Base-by-base conservation (phyloP, 2,888 invertebrate genomes). In the Boloria euphrosyne region DNA sequence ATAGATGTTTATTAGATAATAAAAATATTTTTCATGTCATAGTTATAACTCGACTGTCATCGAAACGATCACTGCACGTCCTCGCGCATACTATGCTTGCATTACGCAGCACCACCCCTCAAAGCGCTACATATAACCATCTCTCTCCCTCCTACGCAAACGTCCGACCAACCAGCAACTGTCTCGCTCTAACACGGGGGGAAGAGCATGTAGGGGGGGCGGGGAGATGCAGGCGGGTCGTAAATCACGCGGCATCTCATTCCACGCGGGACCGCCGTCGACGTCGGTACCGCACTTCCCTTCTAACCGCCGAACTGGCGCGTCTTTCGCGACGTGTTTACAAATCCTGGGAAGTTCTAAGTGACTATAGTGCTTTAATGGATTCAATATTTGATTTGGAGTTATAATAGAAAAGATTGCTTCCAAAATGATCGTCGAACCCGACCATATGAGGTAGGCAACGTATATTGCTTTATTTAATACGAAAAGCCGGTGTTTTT, bases 161-260 rank as follows among this genome's bases (percentile, higher is more conserved):
- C 71, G 73, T 65, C 66, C 52, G 70, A 72, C 66, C 71, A 66
- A 61, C 68, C 66, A 72, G 79, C 81, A 70, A 74, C 77, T 76
- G 74, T 89, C 90, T 80, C 82, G 72, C 70, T 89, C 86, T 76
- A 70, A 74, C 79, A 79, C 86, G 83, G 86, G 84, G 38, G 59
- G 49, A 14, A 59, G 49, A 16, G 31, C 17, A 16, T 16, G 14
- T 17, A 16, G 49, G 50, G 59, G 59, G 90, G 86, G 81, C 86
- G 85, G 90, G 89, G 89, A 85, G 88, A 89, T 90, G 92, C 91
- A 90, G 91, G 92, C 91, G 91, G 90, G 90, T 91, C 92, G 92
- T 92, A 92, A 93, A 92, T 92, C 92, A 92, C 89, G 84, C 86
- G 86, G 88, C 84, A 82, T 89, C 90, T 92, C 93, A 93, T 92